These are phyloP conservation scores for Parapristionchus giblindavisi DNA, from an alignment of 2,888 invertebrate species.

Conservation along the genomic window DNA sequence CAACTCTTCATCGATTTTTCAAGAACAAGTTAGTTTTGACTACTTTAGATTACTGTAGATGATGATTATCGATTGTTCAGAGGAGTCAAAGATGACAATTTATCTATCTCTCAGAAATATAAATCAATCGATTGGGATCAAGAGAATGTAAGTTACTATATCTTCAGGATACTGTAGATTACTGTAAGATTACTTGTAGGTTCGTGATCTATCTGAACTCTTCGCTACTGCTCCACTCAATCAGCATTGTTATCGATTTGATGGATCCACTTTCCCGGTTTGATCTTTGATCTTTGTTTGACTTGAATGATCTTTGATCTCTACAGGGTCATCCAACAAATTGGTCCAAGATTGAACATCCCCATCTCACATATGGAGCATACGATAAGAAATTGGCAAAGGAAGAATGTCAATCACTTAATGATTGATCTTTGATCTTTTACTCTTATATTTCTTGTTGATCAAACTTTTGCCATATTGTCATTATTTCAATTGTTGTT, in stretches of 20 bases:
- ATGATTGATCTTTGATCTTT: slow-evolving; percentile 25
- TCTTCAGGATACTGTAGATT: not conserved
- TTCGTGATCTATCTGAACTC: slow-evolving; percentile 26
- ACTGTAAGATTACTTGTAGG: not conserved
- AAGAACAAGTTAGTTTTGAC: slow-evolving; percentile 45
- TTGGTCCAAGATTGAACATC: slow-evolving; percentile 32
- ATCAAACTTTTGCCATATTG: too few species aligned
- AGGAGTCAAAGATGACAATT: slow-evolving; percentile 42
- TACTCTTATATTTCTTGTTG: too few species aligned
- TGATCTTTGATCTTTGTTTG: slow-evolving; percentile 7
- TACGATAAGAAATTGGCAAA: slow-evolving; percentile 16
- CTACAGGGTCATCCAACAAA: slow-evolving; percentile 35
- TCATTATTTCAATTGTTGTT: too few species aligned
- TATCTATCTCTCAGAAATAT: slow-evolving; percentile 61
- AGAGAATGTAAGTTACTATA: slow-evolving; percentile 41
- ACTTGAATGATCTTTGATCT: slow-evolving; percentile 10
- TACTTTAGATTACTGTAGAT: not conserved
- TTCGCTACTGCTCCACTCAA: slow-evolving; percentile 55
- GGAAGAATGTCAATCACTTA: slow-evolving; percentile 32
- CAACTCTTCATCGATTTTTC: slow-evolving; percentile 85
- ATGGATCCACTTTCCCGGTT: slow-evolving; percentile 54
- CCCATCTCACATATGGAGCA: slow-evolving; percentile 20
- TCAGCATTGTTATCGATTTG: slow-evolving; percentile 61
- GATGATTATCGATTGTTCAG: slow-evolving; percentile 31
- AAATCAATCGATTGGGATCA: slow-evolving; percentile 53